Evolutionary conservation across 1,140 invertebrate genomes (phyloP).

Genomic region (Hyles euphorbiae): DNA sequence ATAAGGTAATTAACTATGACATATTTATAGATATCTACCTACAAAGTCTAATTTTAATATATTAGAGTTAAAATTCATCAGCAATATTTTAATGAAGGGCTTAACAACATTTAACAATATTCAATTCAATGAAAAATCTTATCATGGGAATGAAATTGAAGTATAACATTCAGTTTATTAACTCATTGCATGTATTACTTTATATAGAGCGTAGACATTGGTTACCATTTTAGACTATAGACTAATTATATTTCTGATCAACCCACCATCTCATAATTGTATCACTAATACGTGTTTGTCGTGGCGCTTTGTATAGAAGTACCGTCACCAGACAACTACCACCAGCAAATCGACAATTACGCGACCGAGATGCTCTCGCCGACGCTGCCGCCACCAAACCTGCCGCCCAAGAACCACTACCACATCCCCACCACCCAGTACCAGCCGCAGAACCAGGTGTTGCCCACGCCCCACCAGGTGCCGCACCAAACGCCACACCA

Average conservation of each 20-base stretch:
- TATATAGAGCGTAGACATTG: too few species aligned
- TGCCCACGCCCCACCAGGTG: constrained; percentile 2
- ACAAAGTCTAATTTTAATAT: too few species aligned
- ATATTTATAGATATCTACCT: too few species aligned
- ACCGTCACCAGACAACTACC: constrained; percentile 55
- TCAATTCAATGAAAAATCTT: too few species aligned
- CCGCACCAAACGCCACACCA: neutral
- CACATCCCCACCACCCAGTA: constrained; percentile 41
- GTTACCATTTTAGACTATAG: too few species aligned
- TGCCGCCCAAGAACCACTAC: constrained; percentile 61
- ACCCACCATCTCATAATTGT: constrained; percentile 14
- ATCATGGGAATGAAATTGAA: too few species aligned
- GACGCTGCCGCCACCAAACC: constrained; percentile 44
- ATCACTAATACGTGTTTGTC: constrained; percentile 28
- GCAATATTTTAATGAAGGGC: too few species aligned
- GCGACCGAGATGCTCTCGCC: constrained; percentile 65
- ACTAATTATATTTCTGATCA: constrained; percentile 13
- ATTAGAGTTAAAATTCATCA: too few species aligned
- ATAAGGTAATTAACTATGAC: neutral
- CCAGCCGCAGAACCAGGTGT: constrained; percentile 11
- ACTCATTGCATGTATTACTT: too few species aligned
- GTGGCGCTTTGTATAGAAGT: constrained; percentile 40
- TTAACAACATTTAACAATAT: too few species aligned
- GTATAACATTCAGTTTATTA: too few species aligned
- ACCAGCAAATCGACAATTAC: constrained; percentile 67